Conservation (phyloP, 2,797 vertebrate genomes). For the Borostomias antarcticus region DNA sequence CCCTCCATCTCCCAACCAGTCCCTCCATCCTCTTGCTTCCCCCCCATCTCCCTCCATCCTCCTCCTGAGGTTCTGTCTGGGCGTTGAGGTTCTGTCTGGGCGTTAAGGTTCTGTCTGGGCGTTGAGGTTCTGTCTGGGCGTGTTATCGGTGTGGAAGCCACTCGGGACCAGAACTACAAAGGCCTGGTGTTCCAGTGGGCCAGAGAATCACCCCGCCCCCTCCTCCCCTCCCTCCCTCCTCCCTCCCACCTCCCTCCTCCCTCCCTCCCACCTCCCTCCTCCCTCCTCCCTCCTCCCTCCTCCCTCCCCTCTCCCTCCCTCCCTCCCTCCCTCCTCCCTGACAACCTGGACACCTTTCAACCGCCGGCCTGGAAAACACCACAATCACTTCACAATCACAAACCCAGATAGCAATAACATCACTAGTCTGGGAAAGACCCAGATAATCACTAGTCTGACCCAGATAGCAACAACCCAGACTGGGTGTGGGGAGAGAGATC, state of each 20-base stretch:
- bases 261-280: too few relatives aligned
- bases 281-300: constrained; percentile 1
- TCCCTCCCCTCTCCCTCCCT: neutral
- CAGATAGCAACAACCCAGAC: too few relatives aligned
- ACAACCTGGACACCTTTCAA: constrained; percentile 1
- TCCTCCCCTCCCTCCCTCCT: neutral
- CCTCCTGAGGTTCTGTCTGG: too few relatives aligned
- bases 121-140: too few relatives aligned
- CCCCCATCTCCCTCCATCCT: too few relatives aligned
- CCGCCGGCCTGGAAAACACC: neutral
- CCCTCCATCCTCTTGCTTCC: too few relatives aligned
- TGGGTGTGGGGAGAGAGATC: neutral
- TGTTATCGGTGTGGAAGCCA: too few relatives aligned
- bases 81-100: too few relatives aligned
- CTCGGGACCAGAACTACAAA: neutral
- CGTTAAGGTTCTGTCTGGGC: too few relatives aligned
- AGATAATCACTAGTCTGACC: too few relatives aligned
- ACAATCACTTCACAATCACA: constrained; percentile 12
- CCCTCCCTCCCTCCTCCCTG: constrained; percentile 6
- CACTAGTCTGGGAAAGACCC: constrained; percentile 5
- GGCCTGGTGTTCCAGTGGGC: constrained; percentile 13
- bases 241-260: too few relatives aligned
- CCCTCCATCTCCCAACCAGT: too few relatives aligned
- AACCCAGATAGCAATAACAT: constrained; percentile 17
- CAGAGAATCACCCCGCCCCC: neutral